Base-by-base conservation (phyloP, 2,888 invertebrate genomes). In the Panopea generosa region DNA sequence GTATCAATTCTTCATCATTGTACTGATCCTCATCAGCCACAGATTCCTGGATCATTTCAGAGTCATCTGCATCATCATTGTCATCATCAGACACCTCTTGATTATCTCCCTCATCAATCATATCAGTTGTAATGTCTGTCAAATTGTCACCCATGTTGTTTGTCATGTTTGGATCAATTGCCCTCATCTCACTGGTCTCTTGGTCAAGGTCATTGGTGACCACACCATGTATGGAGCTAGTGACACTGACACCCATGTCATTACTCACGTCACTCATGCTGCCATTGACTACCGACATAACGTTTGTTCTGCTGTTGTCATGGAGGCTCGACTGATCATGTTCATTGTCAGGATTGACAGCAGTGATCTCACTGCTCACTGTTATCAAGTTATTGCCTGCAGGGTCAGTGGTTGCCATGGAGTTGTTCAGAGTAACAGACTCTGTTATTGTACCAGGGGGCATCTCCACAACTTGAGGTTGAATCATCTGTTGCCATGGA, bases 141-240 rank as follows among this genome's bases (percentile, higher is more conserved):
- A 63, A 40, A 20, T 73, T 61, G 47, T 68, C 68, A 9, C 60
- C 49, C 53, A 71, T 66, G 29, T 63, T 53, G 22, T 63, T 65
- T 14, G 76, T 80, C 69, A 80, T 76, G 57, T 80, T 80, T 2
- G 80, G 80, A 63, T 80, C 77, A 53, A 80, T 80, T 2, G 80
- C 65, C 14, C 53, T 62, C 80, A 80, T 72, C 26, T 74, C 74
- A 52, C 33, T 52, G 16, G 63, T 11, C 26, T 56, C 61, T 18
- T 57, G 43, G 16, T 60, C 60, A n/a, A 69, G 43, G 11, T 67
- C 59, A 27, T 40, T 67, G 0, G 67, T 45, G 18, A 66, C 49
- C 9, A 38, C 56, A 29, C 26, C 38, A 47, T 66, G 27, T n/a
- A 66, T 45, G n/a, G n/a, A 16, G 43, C 45, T 29, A 3, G 27